Percentiles rank a stretch among this genome's conserved stretches.
phyloP scores from a whole-genome alignment of 2,113 vertebrate genomes.

The Phaethon lepturus region DNA sequence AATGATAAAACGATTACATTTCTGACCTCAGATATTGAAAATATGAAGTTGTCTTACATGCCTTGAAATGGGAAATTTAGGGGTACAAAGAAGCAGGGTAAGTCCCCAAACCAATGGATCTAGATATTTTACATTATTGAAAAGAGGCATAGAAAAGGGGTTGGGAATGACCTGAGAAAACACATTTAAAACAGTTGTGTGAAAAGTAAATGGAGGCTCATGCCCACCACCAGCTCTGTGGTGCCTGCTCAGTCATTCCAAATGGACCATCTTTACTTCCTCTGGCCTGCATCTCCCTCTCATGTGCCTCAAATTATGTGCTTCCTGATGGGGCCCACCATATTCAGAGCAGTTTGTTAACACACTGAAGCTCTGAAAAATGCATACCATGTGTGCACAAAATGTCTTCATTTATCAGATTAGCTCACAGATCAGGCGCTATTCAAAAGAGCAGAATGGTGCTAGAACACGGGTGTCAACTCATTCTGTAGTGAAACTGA shows the following conservation, averaged over 20 bases:
- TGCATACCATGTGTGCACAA: not conserved
- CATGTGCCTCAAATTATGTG: not conserved
- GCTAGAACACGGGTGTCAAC: not conserved
- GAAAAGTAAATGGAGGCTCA: not conserved
- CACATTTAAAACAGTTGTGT: not conserved
- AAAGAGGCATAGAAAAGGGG: not conserved
- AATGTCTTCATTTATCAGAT: constrained; percentile 30
- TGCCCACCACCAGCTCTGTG: not conserved
- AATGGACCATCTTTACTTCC: not conserved
- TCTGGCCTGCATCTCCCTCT: not conserved
- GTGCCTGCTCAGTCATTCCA: not conserved
- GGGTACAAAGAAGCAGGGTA: not conserved
- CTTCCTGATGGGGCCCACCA: not conserved
- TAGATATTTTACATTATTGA: not conserved
- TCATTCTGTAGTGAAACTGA: not conserved
- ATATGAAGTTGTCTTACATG: not conserved
- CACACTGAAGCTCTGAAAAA: constrained; percentile 9
- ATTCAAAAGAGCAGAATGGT: not conserved
- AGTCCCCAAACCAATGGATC: not conserved
- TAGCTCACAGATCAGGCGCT: not conserved
- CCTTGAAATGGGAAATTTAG: not conserved
- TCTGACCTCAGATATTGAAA: not conserved
- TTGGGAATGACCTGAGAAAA: not conserved
- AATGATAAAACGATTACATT: not conserved
- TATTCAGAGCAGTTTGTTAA: not conserved